Conservation (phyloP, 2,113 vertebrate genomes). For the Callipepla californica region DNA sequence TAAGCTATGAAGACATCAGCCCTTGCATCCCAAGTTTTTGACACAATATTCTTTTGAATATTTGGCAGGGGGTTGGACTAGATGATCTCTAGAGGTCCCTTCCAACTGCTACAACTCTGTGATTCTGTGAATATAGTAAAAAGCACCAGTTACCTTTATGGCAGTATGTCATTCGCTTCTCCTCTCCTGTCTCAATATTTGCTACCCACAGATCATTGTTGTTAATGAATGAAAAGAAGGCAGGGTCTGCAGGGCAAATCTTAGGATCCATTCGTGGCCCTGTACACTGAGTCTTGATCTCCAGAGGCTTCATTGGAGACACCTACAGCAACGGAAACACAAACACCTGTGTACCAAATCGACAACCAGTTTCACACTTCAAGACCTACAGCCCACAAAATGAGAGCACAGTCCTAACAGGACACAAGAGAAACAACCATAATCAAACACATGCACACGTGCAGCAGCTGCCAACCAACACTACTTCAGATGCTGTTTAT, state of each 20-base stretch:
- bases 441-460: accelerated
- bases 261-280: conserved; percentile 98
- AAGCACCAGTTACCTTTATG: conserved; percentile 84
- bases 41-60: neutral
- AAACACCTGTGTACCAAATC: neutral
- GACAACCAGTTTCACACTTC: neutral
- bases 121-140: neutral
- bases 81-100: too few relatives aligned
- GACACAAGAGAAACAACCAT: neutral
- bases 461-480: neutral
- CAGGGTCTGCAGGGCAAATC: conserved; percentile 90
- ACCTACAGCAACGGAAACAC: conserved; percentile 74
- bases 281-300: conserved; percentile 94
- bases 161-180: conserved; percentile 89
- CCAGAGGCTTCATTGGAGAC: conserved; percentile 92
- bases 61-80: too few relatives aligned
- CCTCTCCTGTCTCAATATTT: conserved; percentile 90
- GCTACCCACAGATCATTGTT: conserved; percentile 95
- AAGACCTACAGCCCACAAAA: neutral
- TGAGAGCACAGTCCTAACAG: neutral
- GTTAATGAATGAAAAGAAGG: conserved; percentile 95
- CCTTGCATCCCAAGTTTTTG: neutral
- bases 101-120: too few relatives aligned
- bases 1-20: neutral
- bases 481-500: neutral